Conservation (phyloP, 1,140 invertebrate genomes). For the Meloidogyne hapla region DNA sequence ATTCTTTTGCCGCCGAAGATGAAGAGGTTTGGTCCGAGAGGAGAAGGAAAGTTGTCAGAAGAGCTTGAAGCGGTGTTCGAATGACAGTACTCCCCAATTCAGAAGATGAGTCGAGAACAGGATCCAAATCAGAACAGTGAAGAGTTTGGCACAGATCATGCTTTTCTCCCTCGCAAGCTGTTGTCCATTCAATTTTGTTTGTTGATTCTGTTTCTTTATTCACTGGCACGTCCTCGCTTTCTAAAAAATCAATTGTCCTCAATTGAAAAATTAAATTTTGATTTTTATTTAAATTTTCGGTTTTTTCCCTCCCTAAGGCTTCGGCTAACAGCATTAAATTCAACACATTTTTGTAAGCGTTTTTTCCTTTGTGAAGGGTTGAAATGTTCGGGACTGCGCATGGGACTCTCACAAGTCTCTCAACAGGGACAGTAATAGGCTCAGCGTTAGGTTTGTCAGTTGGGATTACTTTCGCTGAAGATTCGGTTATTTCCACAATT, state of each 20-base stretch:
- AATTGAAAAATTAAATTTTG: too few species aligned
- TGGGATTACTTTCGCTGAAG: neutral
- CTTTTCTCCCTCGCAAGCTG: neutral
- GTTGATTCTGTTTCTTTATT: neutral
- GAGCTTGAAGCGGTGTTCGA: neutral
- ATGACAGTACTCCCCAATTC: neutral
- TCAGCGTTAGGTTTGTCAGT: slow-evolving; percentile 2
- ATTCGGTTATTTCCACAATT: neutral
- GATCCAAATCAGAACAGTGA: neutral
- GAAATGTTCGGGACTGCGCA: slow-evolving; percentile 10
- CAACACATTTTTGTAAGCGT: slow-evolving; percentile 1
- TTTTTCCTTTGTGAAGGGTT: neutral
- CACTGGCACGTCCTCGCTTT: neutral
- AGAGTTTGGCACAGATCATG: slow-evolving; percentile 3
- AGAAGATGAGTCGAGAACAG: neutral
- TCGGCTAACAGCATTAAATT: neutral
- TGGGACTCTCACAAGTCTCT: neutral
- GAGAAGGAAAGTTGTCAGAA: neutral
- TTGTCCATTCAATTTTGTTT: too few species aligned
- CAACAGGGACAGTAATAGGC: neutral
- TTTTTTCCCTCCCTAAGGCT: neutral
- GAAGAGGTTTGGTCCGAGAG: neutral
- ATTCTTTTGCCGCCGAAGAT: neutral
- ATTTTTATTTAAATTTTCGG: neutral
- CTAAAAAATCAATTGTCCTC: slow-evolving; percentile 11